phyloP scores from a whole-genome alignment of 64 coral and sea anemone species.

The Exaiptasia diaphana region DNA sequence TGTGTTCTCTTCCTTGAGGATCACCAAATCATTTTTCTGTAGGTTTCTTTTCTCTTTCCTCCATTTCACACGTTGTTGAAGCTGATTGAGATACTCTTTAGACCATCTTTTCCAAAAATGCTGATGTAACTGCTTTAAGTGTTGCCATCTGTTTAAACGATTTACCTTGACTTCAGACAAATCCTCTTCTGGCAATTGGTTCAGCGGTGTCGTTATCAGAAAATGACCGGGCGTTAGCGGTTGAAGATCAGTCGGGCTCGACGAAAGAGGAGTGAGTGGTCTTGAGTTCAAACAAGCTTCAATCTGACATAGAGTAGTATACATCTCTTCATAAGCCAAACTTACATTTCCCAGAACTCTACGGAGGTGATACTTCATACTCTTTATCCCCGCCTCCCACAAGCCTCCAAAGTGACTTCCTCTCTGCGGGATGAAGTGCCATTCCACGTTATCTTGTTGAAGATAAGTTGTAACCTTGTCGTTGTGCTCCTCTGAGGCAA shows the following conservation, averaged over 20 bases:
- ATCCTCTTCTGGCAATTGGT: constrained; percentile 32
- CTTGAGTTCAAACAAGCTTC: constrained; percentile 41
- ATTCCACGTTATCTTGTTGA: no score
- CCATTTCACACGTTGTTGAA: constrained; percentile 47
- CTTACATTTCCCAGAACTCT: constrained; percentile 20
- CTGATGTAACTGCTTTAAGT: constrained; percentile 13
- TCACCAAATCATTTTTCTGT: no score
- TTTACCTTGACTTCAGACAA: background rate
- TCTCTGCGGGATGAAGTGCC: no score
- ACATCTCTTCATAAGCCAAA: constrained; percentile 43
- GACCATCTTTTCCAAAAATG: constrained; percentile 68
- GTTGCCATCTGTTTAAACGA: constrained; percentile 24
- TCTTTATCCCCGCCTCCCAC: constrained; percentile 48
- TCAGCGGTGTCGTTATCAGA: constrained; percentile 29
- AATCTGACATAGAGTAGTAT: constrained; percentile 52
- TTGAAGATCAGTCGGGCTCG: constrained; percentile 34
- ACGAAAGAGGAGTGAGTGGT: constrained; percentile 5
- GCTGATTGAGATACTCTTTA: constrained; percentile 45
- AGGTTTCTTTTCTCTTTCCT: constrained; percentile 15
- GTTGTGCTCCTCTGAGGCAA: no score
- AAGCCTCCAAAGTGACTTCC: constrained; percentile 30
- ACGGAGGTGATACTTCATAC: constrained; percentile 23
- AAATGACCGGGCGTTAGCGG: constrained; percentile 55
- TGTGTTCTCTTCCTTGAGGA: no score
- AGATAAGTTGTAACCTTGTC: no score